Base-by-base conservation (phyloP, 2,888 invertebrate genomes). In the Tetranychus truncatus region DNA sequence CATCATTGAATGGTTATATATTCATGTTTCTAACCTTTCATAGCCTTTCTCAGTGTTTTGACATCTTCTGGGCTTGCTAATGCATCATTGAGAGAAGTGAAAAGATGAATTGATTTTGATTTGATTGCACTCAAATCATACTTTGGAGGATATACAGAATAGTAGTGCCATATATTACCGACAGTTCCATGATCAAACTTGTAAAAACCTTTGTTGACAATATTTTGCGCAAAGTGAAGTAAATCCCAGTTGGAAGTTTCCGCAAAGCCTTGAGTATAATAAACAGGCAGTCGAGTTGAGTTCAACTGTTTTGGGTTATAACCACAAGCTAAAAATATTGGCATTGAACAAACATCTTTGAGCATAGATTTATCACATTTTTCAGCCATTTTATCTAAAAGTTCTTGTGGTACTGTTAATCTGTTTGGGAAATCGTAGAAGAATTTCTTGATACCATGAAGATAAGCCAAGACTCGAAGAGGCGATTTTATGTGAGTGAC, bases 281-380 rank as follows among this genome's bases (percentile, higher is more conserved):
- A 84, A 6, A 85, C 83, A 18, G 83, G 83, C 18, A 84, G 78
- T 15, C 85, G 81, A 69, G 82, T 83, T 83, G 84, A 82, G 80
- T 91, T 89, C 77, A 90, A 87, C 81, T 90, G 87, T 20, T 83
- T 83, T 74, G 85, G 84, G 81, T 89, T 90, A 80, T 87, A 88
- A 0, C 92, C 92, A 78, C 87, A 88, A 1, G 91, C 80, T 15
- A 89, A 82, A 81, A 91, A 91, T 76, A 92, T 79, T 0, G 88
- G 81, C 81, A 90, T 89, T 80, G 88, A 87, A 81, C 92, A 92
- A 74, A 91, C 85, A 75, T 84, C 84, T 80, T 34, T 34, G 1
- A 55, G 9, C 8, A 11, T 46, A 11, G 21, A 18, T 21, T 21
- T 46, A 66, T 15, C 20, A 21, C 72, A 45, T 1, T 6, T 21